Percentiles rank a stretch among this genome's conserved stretches.
Evolutionary conservation across 2,113 vertebrate species (phyloP).

Genomic region (Elanus axillaris): DNA sequence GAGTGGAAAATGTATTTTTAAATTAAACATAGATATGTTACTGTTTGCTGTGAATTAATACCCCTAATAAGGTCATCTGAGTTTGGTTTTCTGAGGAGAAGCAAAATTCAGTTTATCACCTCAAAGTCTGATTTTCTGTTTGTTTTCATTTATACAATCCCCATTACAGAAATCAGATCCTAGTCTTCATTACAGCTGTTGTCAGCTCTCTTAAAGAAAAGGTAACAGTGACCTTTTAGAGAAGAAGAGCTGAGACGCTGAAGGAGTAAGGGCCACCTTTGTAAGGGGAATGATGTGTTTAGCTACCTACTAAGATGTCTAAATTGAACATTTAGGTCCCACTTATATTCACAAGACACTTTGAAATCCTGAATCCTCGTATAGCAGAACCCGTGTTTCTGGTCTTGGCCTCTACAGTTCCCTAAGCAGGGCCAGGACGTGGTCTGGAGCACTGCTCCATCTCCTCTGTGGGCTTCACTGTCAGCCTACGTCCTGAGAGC

Average conservation of each 20-base stretch:
- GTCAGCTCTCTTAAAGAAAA: not conserved
- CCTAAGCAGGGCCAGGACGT: not conserved
- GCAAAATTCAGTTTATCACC: not conserved
- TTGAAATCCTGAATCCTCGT: not conserved
- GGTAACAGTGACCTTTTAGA: not conserved
- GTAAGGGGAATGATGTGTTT: not conserved
- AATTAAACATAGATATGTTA: not conserved
- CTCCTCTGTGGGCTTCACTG: not conserved
- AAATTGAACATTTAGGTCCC: not conserved
- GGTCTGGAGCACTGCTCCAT: not conserved
- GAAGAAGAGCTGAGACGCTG: not conserved
- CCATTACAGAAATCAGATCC: not conserved
- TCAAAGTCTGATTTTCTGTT: not conserved
- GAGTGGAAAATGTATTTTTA: not conserved
- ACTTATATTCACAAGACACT: not conserved
- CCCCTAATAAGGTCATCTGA: not conserved
- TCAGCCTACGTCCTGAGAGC: not conserved
- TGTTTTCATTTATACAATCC: not conserved
- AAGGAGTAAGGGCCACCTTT: not conserved
- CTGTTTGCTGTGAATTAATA: not conserved
- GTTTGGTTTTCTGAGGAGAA: not conserved
- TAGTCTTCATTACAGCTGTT: not conserved
- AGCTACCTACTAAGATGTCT: not conserved
- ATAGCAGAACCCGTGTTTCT: not conserved
- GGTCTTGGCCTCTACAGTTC: not conserved